phyloP scores from a whole-genome alignment of 64 coral and sea anemone genomes.

The Montipora cactus region DNA sequence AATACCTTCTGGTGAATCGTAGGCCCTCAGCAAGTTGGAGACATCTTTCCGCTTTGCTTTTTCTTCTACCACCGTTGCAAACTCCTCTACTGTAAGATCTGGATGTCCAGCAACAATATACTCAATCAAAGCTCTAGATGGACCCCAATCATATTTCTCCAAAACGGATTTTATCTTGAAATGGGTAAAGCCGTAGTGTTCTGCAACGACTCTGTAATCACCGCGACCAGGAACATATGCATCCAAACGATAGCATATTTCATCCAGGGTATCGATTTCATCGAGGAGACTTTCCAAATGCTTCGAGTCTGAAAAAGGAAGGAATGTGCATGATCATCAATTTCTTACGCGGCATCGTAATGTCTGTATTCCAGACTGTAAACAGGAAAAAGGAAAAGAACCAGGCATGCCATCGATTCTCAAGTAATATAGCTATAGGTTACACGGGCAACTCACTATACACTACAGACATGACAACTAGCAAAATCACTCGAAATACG shows the following conservation, averaged over 20 bases:
- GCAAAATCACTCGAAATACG: no score
- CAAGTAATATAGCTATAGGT: no score
- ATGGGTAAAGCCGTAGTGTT: not conserved
- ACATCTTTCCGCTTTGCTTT: not conserved
- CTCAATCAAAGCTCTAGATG: not conserved
- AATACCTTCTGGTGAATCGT: not conserved
- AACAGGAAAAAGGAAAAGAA: no score
- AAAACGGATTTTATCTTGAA: not conserved
- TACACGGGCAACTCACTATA: no score
- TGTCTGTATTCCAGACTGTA: no score
- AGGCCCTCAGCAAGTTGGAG: not conserved
- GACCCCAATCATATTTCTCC: not conserved
- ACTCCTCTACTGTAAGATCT: no score
- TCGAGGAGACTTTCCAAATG: not conserved
- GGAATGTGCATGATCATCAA: no score
- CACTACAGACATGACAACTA: no score
- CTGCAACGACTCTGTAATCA: not conserved
- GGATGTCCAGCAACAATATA: not conserved
- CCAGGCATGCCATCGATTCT: no score
- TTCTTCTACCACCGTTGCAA: not conserved
- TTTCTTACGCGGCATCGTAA: no score
- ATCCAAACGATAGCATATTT: not conserved
- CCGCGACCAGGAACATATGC: no score
- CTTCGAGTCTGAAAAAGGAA: not conserved
- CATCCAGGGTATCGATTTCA: not conserved